These are phyloP conservation scores for Rhynchonema sp. DNA, from an alignment of 2,888 invertebrate genomes.

Conservation along the genomic window DNA sequence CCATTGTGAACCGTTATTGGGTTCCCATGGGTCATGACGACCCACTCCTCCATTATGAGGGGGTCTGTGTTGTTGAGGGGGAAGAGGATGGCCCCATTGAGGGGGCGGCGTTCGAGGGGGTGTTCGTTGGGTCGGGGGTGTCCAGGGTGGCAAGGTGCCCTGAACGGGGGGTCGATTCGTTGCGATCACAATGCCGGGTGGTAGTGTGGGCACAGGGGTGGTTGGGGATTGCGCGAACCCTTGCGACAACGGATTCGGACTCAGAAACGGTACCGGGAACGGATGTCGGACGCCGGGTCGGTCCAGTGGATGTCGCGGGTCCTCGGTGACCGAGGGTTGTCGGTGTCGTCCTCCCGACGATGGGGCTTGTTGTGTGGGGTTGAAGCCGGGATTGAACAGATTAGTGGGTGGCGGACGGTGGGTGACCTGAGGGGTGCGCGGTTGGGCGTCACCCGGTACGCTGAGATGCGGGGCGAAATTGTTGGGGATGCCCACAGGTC, in stretches of 20 bases:
- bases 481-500: too few relatives aligned
- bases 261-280: conserved; percentile 24
- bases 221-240: neutral
- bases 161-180: neutral
- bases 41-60: conserved; percentile 6
- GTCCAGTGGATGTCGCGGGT: neutral
- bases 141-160: neutral
- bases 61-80: neutral
- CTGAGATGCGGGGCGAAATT: too few relatives aligned
- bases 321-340: too few relatives aligned
- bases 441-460: too few relatives aligned
- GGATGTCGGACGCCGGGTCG: conserved; percentile 11
- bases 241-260: neutral
- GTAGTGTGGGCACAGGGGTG: conserved; percentile 10
- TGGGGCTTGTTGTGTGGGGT: too few relatives aligned
- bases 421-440: too few relatives aligned
- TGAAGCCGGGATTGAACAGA: too few relatives aligned
- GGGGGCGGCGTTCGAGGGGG: neutral
- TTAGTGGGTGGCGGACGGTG: too few relatives aligned
- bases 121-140: neutral
- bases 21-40: conserved; percentile 1
- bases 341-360: too few relatives aligned
- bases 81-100: neutral
- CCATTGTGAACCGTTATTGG: neutral
- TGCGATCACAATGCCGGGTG: conserved; percentile 16